Conservation (phyloP, 2,113 vertebrate genomes). For the Benitochromis conjunctus region DNA sequence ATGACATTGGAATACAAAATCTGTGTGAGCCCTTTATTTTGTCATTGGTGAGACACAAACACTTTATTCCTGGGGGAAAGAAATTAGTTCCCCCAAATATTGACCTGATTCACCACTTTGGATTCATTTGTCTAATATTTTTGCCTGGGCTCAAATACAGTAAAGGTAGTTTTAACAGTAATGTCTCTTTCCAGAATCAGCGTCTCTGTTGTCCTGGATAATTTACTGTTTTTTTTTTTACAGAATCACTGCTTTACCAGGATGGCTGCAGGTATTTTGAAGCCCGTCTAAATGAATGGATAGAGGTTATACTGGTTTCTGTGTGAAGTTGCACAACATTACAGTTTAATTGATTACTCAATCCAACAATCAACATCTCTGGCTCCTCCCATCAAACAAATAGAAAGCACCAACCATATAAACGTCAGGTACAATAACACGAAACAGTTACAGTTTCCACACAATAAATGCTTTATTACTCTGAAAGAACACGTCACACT, state of each 20-base stretch:
- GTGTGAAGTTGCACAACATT: background rate
- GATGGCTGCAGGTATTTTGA: background rate
- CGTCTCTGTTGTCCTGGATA: background rate
- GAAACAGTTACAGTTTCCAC: background rate
- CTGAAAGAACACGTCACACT: slow-evolving; percentile 14
- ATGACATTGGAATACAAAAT: background rate
- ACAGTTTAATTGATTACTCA: background rate
- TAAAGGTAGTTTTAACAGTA: background rate
- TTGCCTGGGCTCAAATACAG: background rate
- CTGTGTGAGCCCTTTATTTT: background rate
- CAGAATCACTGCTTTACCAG: background rate
- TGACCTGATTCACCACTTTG: background rate
- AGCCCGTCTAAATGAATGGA: background rate
- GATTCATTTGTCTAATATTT: background rate
- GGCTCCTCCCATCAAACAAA: background rate
- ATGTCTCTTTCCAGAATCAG: background rate
- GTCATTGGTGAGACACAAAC: background rate
- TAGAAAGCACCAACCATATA: background rate
- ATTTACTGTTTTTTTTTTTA: background rate
- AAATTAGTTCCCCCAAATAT: background rate
- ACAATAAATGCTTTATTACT: slow-evolving; percentile 54
- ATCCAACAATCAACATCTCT: background rate
- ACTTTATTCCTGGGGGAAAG: accelerated
- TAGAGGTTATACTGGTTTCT: background rate
- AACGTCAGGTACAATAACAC: background rate